Conservation (phyloP, 2,797 vertebrate genomes). For the Arnoldichthys spilopterus region DNA sequence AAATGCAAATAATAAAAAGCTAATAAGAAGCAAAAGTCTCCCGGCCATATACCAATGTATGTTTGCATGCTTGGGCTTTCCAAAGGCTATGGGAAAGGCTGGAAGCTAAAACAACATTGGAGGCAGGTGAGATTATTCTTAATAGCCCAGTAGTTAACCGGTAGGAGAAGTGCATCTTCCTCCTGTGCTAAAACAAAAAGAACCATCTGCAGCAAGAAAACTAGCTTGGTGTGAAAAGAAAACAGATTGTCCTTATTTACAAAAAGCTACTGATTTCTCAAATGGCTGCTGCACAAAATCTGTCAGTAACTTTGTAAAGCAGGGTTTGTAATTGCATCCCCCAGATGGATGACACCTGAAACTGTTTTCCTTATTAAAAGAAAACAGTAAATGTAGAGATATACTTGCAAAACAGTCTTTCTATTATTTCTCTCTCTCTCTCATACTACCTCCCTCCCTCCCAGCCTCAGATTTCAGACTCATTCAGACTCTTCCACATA, state of each 20-base stretch:
- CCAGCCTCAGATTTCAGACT: too few relatives aligned
- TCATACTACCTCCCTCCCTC: slow-evolving; percentile 14
- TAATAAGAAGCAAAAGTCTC: neutral
- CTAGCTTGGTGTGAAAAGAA: slow-evolving; percentile 14
- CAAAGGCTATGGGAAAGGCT: neutral
- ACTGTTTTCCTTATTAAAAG: slow-evolving; percentile 39
- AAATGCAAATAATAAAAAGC: neutral
- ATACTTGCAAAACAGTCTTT: slow-evolving; percentile 17
- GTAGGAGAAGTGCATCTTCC: neutral
- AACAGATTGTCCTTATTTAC: slow-evolving; percentile 21
- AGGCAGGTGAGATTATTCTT: neutral
- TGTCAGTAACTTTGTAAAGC: slow-evolving; percentile 28
- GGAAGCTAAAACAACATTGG: neutral
- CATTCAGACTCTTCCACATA: slow-evolving; percentile 38
- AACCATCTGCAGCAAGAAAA: neutral
- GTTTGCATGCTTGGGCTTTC: neutral
- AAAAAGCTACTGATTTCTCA: slow-evolving; percentile 6
- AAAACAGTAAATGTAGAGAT: slow-evolving; percentile 42
- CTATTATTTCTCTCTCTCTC: slow-evolving; percentile 9
- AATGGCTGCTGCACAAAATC: slow-evolving; percentile 24
- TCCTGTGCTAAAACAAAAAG: neutral
- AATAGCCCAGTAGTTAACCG: neutral
- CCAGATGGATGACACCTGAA: slow-evolving; percentile 41
- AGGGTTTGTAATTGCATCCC: slow-evolving; percentile 35
- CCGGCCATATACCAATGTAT: neutral